Conservation (phyloP, 1,140 invertebrate genomes). For the Philotrypesis tridentata region DNA sequence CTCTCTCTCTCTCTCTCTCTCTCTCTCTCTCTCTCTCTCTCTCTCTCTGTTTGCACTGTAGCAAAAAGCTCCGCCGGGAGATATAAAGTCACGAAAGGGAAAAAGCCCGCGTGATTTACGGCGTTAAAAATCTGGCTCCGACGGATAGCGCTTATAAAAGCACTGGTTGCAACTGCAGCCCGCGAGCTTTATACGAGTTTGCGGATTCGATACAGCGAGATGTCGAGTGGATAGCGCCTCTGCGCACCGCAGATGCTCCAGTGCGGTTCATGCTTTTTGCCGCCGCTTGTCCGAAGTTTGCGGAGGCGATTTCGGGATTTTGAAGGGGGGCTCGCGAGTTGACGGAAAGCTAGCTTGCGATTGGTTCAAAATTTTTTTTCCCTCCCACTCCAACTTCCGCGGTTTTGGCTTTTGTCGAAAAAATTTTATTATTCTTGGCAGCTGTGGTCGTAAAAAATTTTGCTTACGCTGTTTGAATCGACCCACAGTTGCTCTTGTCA, state of each 20-base stretch:
- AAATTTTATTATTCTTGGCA: neutral
- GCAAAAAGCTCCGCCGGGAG: neutral
- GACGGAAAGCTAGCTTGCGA: no score
- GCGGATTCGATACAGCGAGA: neutral
- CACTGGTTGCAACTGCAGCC: neutral
- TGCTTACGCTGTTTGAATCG: neutral
- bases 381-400: neutral
- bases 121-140: constrained; percentile 35
- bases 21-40: no score
- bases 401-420: neutral
- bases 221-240: neutral
- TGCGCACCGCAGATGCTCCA: neutral
- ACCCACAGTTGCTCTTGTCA: no score
- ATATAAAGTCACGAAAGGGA: neutral
- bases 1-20: no score
- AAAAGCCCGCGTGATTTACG: constrained; percentile 29
- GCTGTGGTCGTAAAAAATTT: neutral
- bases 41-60: no score
- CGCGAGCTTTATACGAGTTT: neutral
- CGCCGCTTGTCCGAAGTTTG: neutral
- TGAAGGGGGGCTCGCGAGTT: no score
- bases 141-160: constrained; percentile 18
- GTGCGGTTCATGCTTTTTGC: neutral
- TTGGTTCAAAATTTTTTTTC: neutral
- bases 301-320: neutral